Evolutionary conservation across 2,888 invertebrate genomes (phyloP), one percentile per base, ranked within the genome.

Genomic region (Azorinus chamasolen): DNA sequence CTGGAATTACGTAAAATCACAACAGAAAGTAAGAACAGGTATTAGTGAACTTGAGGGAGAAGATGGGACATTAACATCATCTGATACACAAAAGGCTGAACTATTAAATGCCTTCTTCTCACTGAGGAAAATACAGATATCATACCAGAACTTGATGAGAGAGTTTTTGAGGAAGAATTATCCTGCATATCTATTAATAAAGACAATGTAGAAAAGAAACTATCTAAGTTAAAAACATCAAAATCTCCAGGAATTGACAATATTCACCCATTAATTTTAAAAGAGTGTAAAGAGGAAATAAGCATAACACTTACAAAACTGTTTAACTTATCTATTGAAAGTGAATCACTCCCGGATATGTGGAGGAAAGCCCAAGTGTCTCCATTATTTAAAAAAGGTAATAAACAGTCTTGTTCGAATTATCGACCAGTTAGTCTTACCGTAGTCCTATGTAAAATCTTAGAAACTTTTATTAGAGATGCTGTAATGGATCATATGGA

Each of bases 391-490:
- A 48, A 46, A 27, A 22, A 41, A 37, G 61, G 27, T 5, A 22
- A 48, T 20, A 48, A 18, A 62, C 45, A n/a, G n/a, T 8, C 50
- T 20, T 46, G 41, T 14, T 41, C 41, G 8, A 41, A 14, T 14
- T 58, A 71, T 22, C 37, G 51, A 18, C 64, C 64, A 22, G 39
- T 58, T n/a, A 71, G 71, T 53, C 37, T 71, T 6, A 71, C 71
- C 6, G 64, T 43, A 32, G 57, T 65, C 20, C 53, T 32, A 10
- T 66, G 66, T 37, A 62, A 73, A 48, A 8, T 73, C 2, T 41
- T 73, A 50, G 66, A 66, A 27, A 64, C 41, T 22, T 51, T 73
- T 22, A 20, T 63, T 1, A 51, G 54, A 22, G 62, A 62, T 27
- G 16, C 14, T 39, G 24, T 71, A 16, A 46, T 63, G 39, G 27